Evolutionary conservation across 1,140 invertebrate genomes (phyloP).

Genomic region (Sycobia sp.): DNA sequence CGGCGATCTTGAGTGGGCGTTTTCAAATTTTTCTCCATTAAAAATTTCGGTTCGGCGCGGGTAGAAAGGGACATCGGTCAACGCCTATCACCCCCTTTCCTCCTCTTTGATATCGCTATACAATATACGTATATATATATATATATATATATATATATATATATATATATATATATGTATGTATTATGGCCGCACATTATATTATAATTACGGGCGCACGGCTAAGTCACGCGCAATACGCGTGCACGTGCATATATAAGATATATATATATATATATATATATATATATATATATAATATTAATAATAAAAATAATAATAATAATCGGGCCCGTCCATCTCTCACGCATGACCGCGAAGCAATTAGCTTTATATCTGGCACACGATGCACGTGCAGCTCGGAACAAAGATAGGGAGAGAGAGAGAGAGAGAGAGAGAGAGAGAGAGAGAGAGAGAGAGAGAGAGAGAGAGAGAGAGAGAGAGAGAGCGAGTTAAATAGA

Average conservation of each 20-base stretch:
- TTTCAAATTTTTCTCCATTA: constrained; percentile 10
- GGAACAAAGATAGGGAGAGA: constrained; percentile 22
- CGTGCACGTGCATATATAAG: background rate
- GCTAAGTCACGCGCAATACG: background rate
- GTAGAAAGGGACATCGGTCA: background rate
- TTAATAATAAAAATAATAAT: too few species aligned
- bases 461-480: background rate
- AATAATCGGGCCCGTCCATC: constrained; percentile 20
- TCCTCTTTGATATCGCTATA: too few species aligned
- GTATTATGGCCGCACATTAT: too few species aligned
- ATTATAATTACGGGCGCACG: background rate
- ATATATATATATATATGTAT: too few species aligned
- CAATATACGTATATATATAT: too few species aligned
- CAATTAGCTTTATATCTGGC: constrained; percentile 25
- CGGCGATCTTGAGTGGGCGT: constrained; percentile 25
- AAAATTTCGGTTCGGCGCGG: background rate
- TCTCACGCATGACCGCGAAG: constrained; percentile 28
- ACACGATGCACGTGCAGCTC: background rate
- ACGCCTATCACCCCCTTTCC: too few species aligned
- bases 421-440: background rate
- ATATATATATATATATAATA: too few species aligned
- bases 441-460: background rate
- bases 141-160: too few species aligned
- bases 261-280: background rate
- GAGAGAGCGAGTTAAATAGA: too few species aligned